Base-by-base conservation (phyloP, 2,113 vertebrate species). In the Trinectes maculatus region DNA sequence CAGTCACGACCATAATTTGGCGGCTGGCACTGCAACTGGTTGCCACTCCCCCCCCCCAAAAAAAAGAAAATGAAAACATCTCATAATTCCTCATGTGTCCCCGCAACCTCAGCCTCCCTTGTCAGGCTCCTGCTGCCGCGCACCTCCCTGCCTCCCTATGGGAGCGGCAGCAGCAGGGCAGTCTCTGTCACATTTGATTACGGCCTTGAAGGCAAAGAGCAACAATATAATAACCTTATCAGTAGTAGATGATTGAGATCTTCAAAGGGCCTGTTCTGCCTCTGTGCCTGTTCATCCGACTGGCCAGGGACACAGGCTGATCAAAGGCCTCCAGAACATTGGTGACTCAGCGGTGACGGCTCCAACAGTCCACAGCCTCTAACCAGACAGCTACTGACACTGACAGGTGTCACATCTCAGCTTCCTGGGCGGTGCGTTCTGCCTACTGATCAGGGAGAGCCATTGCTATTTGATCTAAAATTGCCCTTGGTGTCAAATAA, bases 171-270 rank as follows among this genome's bases (percentile, higher is more conserved):
- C 79, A 76, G 69, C 73, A 77, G 81, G 71, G 54, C 73, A 79
- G 64, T 71, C 63, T 84, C 77, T 82, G 80, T 87, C 85, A 87
- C 78, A 77, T 87, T 89, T 87, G 81, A 92, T 91, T 90, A 90
- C 5, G 8, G 79, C 85, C 87, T 81, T 76, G 76, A 84, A 87
- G 85, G 85, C 81, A 89, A 83, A 85, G 84, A 84, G 83, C 85
- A 89, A 82, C 70, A 82, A 71, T 77, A 84, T 87, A 90, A 90
- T 88, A 85, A 84, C 83, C 78, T 86, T 84, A 91, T 91, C 88
- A 85, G 87, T 84, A 87, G 48, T 78, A 85, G 80, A 90, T 84
- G 89, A 91, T 88, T 85, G 87, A 89, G 84, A 90, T 89, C 81
- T 91, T 91, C 89, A 88, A 91, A 92, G 86, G 65, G 73, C 74